Percentiles rank a stretch among this genome's conserved stretches.
Conservation (phyloP, 2,113 vertebrate genomes). For the Noctilio leporinus region DNA sequence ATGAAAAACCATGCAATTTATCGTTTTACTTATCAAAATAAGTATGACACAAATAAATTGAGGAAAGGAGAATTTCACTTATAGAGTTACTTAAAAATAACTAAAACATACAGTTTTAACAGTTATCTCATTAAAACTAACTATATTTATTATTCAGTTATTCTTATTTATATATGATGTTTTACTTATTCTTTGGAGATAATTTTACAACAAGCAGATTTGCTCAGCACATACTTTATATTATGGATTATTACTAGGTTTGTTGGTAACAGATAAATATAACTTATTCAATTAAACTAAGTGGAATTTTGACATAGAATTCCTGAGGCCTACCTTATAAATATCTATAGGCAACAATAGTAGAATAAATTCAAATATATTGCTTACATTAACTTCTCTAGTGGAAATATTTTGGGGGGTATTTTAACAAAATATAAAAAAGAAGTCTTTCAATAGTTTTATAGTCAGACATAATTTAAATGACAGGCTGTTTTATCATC, state of each 20-base stretch:
- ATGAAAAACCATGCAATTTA: background rate
- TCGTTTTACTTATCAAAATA: background rate
- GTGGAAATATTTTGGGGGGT: background rate
- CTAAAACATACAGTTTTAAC: background rate
- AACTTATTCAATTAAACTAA: background rate
- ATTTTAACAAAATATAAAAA: background rate
- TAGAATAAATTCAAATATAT: background rate
- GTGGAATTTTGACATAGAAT: background rate
- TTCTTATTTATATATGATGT: background rate
- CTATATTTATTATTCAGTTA: background rate
- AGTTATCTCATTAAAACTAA: background rate
- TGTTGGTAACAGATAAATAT: background rate
- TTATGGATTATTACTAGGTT: background rate
- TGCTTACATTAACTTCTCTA: background rate
- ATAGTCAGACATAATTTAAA: background rate
- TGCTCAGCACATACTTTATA: background rate
- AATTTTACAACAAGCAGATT: background rate
- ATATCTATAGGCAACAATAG: background rate
- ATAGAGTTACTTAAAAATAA: background rate
- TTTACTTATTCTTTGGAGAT: background rate
- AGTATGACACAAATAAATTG: background rate
- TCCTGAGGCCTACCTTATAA: background rate
- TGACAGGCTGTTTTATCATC: background rate
- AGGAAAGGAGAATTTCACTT: background rate
- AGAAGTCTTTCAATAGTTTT: background rate